Evolutionary conservation across 2,113 vertebrate genomes (phyloP).

Genomic region (Stercorarius parasiticus): DNA sequence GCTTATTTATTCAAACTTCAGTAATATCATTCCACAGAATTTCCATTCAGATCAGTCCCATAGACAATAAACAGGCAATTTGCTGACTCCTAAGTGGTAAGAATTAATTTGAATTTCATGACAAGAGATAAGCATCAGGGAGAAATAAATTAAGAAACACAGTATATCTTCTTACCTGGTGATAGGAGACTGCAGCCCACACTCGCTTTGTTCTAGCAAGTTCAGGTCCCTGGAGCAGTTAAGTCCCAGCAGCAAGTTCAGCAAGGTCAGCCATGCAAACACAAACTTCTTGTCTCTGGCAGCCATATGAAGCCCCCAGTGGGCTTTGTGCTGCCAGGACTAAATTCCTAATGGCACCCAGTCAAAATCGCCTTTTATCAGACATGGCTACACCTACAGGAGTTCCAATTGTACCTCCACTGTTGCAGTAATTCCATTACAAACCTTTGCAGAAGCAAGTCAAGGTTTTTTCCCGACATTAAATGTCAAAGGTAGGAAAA

Average conservation of each 20-base stretch:
- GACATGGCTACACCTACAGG: neutral
- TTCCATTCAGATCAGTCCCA: neutral
- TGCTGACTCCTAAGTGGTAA: neutral
- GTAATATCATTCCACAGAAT: neutral
- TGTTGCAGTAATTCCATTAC: neutral
- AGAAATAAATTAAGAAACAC: slow-evolving; percentile 30
- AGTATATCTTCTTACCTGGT: neutral
- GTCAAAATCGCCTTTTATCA: neutral
- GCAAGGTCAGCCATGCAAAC: neutral
- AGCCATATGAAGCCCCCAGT: neutral
- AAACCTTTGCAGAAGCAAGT: neutral
- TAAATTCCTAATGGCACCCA: neutral
- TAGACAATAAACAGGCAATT: neutral
- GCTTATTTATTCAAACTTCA: neutral
- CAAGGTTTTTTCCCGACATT: neutral
- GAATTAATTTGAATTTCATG: slow-evolving; percentile 32
- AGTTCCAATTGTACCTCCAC: neutral
- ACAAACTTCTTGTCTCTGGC: neutral
- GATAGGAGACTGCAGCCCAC: neutral
- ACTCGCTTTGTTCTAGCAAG: neutral
- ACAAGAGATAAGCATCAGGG: neutral
- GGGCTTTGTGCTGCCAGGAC: neutral
- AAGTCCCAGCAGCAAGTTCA: neutral
- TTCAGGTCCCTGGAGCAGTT: neutral
- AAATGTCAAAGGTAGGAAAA: neutral